These are phyloP conservation scores for Cyprinodon diabolis DNA, from an alignment of 2,797 vertebrate species.

Conservation along the genomic window DNA sequence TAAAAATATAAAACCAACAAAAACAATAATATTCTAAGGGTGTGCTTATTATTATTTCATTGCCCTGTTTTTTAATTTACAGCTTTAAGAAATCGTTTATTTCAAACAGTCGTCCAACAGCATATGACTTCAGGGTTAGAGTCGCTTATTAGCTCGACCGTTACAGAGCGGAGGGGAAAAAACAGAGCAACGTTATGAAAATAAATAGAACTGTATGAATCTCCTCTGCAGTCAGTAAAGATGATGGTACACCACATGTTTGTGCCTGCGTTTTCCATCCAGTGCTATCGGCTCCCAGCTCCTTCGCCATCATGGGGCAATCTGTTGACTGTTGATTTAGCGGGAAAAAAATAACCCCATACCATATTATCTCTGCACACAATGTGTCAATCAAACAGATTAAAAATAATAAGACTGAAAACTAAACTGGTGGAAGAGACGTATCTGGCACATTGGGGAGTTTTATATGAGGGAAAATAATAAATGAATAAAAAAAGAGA, in stretches of 20 bases:
- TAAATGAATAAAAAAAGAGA: conserved; percentile 21
- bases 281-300: conserved; percentile 54
- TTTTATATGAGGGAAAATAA: conserved; percentile 65
- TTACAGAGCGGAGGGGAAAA: conserved; percentile 22
- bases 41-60: not conserved
- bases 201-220: conserved; percentile 52
- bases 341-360: conserved; percentile 46
- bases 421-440: conserved; percentile 51
- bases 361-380: conserved; percentile 59
- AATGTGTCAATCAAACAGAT: conserved; percentile 53
- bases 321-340: conserved; percentile 70
- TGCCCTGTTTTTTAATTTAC: too few relatives aligned
- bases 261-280: conserved; percentile 50
- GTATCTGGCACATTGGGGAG: conserved; percentile 65
- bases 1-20: too few relatives aligned
- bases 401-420: conserved; percentile 47
- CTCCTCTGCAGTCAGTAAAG: conserved; percentile 56
- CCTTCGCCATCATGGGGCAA: conserved; percentile 49
- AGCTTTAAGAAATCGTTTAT: not conserved
- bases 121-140: conserved; percentile 24
- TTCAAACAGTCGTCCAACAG: not conserved
- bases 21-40: too few relatives aligned
- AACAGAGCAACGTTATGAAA: conserved; percentile 49
- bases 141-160: conserved; percentile 32
- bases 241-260: conserved; percentile 47